A percentile compares a stretch with the other conserved stretches of the same genome.
These are phyloP conservation scores for Thunnus maccoyii DNA, from an alignment of 2,113 vertebrate genomes.

Conservation along the genomic window DNA sequence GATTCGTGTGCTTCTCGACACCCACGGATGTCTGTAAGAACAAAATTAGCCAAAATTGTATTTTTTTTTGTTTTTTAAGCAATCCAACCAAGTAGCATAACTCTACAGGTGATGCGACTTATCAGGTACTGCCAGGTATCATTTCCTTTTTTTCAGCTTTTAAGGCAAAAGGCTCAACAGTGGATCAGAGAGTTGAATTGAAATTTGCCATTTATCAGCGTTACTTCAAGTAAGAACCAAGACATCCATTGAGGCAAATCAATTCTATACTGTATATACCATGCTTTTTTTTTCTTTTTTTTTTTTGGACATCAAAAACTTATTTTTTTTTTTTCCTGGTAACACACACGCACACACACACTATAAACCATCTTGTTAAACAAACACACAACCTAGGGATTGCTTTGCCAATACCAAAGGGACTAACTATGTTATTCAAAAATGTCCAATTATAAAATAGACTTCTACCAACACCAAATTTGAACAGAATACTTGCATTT, in stretches of 20 bases:
- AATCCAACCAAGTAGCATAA: constrained; percentile 71
- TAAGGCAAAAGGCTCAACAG: constrained; percentile 86
- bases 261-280: constrained; percentile 69
- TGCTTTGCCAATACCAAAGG: constrained; percentile 76
- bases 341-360: constrained; percentile 53
- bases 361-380: constrained; percentile 65
- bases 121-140: constrained; percentile 75
- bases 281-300: constrained; percentile 51
- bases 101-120: constrained; percentile 61
- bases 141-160: constrained; percentile 73
- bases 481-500: constrained; percentile 69
- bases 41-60: constrained; percentile 41
- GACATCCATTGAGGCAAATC: constrained; percentile 80
- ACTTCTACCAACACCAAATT: constrained; percentile 58
- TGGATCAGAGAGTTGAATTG: constrained; percentile 81
- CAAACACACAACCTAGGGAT: constrained; percentile 70
- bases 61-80: constrained; percentile 6
- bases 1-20: constrained; percentile 80
- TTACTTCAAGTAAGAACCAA: constrained; percentile 82
- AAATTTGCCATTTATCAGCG: constrained; percentile 75
- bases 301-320: constrained; percentile 72
- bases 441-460: constrained; percentile 71
- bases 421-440: constrained; percentile 55
- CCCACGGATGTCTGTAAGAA: constrained; percentile 51
- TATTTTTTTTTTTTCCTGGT: constrained; percentile 35